Evolutionary conservation across 2,797 vertebrate species (phyloP).

Genomic region (Liasis olivaceus): DNA sequence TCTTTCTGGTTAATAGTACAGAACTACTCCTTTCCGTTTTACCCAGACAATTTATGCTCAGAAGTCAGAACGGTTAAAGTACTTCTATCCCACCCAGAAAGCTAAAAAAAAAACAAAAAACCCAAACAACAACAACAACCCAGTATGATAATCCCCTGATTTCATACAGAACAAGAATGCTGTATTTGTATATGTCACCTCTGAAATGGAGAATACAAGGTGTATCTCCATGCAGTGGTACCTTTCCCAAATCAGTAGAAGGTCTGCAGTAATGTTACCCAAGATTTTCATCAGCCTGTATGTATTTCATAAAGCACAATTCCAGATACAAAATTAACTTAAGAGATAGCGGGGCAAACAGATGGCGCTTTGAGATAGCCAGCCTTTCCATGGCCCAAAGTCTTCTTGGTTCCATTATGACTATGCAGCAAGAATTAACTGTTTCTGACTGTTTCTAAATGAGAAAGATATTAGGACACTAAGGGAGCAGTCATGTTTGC

Average conservation of each 20-base stretch:
- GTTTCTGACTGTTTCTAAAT: background rate
- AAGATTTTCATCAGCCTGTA: background rate
- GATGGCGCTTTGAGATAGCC: background rate
- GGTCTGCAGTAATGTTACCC: background rate
- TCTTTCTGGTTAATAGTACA: background rate
- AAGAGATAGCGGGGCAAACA: background rate
- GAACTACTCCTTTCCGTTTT: background rate
- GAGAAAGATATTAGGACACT: background rate
- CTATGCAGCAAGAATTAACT: background rate
- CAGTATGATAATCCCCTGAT: background rate
- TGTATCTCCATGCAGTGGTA: background rate
- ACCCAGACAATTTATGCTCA: background rate
- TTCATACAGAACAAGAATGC: background rate
- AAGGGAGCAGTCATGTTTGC: background rate
- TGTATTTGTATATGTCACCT: background rate
- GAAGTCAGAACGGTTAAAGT: background rate
- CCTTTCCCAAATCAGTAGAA: background rate
- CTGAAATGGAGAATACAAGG: background rate
- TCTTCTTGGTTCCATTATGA: background rate
- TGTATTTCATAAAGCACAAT: background rate
- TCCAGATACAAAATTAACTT: background rate
- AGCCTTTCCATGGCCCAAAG: background rate
- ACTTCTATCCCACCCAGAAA: background rate
- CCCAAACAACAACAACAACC: no score
- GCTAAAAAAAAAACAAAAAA: background rate